Percentiles rank a stretch among this genome's conserved stretches.
Evolutionary conservation across 2,888 invertebrate species (phyloP).

Genomic region (Gymnoscelis rufifasciata): DNA sequence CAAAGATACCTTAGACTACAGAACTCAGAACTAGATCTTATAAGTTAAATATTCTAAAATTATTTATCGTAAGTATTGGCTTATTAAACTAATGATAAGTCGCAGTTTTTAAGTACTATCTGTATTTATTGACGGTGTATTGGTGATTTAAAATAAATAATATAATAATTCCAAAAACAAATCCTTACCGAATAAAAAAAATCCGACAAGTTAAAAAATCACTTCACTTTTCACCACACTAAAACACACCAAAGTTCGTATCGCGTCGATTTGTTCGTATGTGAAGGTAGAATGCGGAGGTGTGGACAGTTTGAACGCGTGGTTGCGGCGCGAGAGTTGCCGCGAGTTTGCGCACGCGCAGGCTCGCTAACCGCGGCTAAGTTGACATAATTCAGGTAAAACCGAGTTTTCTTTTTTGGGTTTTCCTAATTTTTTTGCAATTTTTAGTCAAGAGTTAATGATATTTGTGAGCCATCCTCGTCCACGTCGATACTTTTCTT

Average conservation of each 20-base stretch:
- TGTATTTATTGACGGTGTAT: no score
- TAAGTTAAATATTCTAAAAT: no score
- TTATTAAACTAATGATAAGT: no score
- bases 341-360: conserved; percentile 56
- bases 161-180: no score
- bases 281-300: conserved; percentile 49
- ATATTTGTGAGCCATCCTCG: no score
- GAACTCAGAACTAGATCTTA: no score
- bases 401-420: conserved; percentile 35
- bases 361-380: conserved; percentile 38
- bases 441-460: background rate
- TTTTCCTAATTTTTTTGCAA: conserved; percentile 13
- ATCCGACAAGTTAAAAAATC: conserved; percentile 23
- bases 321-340: conserved; percentile 54
- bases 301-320: conserved; percentile 54
- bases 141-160: no score
- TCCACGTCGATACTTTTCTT: no score
- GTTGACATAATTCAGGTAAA: conserved; percentile 48
- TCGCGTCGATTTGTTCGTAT: conserved; percentile 10
- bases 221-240: conserved; percentile 9
- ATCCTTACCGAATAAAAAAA: conserved; percentile 22
- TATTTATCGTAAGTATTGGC: no score
- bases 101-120: no score
- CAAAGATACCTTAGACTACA: no score
- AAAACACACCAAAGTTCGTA: conserved; percentile 9